Evolutionary conservation across 2,797 vertebrate species (phyloP), one percentile per base, ranked within the genome.

Genomic region (Botia almorhae): DNA sequence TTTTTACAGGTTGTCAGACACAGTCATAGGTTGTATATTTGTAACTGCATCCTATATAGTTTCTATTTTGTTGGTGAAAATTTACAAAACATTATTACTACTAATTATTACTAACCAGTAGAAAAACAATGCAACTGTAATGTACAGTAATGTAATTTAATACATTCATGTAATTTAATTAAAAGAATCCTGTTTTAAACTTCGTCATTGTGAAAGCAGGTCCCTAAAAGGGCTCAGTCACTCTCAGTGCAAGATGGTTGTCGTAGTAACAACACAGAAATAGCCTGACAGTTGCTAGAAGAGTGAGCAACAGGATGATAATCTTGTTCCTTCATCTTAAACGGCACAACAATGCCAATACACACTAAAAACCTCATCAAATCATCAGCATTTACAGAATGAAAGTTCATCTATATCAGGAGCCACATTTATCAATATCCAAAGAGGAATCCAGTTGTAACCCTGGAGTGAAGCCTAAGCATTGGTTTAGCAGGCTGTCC

Each of bases 211-310:
- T 2, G 7, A 53, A 14, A 75, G 46, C 63, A 76, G 50, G 14
- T 55, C 33, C 19, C 14, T 33, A 68, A 26, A 10, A 43, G 74
- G 21, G 48, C 14, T 13, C 23, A 36, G 26, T 0, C 4, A 14
- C 11, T 76, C 26, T 67, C 61, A 11, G 61, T 3, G 29, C 19
- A 67, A 26, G 29, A 21, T 12, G 29, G 8, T 4, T 75, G 46
- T 21, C 29, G 0, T 65, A 51, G 60, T 7, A 76, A 76, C 48
- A 23, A 65, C 13, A 64, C 58, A 39, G 29, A 76, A 76, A 55
- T 67, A 67, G 61, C 63, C 16, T 14, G 16, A 75, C 46, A n/a
- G n/a, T 75, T 43, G 4, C 33, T 5, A 33, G 33, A 33, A 33
- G 33, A 33, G 33, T 33, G 33, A 33, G 33, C 33, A 60, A 61